Evolutionary conservation across 2,113 vertebrate genomes (phyloP).

Genomic region (Seriola dumerili): DNA sequence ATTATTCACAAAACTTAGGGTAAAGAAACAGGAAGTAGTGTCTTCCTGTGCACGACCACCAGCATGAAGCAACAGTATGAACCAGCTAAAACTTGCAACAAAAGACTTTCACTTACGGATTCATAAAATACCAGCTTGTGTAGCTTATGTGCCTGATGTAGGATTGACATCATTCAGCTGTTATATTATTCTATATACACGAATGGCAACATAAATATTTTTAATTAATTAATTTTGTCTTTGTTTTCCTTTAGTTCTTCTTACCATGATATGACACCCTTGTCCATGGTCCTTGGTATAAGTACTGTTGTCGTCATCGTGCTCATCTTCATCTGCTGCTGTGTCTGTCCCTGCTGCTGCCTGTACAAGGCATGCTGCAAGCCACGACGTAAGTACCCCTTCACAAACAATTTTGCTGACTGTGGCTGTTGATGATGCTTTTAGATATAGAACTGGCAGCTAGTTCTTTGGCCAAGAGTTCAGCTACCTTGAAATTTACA

Average conservation of each 20-base stretch:
- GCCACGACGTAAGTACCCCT: constrained; percentile 86
- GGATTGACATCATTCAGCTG: background rate
- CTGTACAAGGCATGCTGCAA: constrained; percentile 91
- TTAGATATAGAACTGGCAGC: background rate
- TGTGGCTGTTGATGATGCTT: background rate
- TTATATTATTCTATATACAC: too few relatives aligned
- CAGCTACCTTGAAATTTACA: background rate
- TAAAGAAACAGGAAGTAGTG: constrained; percentile 43
- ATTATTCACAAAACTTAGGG: background rate
- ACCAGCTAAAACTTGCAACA: background rate
- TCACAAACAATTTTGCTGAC: background rate
- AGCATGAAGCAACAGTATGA: background rate
- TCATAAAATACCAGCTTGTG: background rate
- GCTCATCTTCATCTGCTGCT: constrained; percentile 87
- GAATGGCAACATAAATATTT: background rate
- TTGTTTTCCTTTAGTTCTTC: background rate
- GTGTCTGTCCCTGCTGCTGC: constrained; percentile 94
- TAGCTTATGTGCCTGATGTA: background rate
- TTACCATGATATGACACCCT: too few relatives aligned
- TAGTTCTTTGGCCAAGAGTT: background rate
- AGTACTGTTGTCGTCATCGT: constrained; percentile 62
- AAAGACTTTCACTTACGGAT: background rate
- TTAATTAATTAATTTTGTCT: background rate
- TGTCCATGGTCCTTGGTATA: constrained; percentile 42
- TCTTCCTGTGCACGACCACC: constrained; percentile 49